Evolutionary conservation across 2,797 vertebrate genomes (phyloP), one percentile per base, ranked within the genome.

Genomic region (Gallirallus australis): DNA sequence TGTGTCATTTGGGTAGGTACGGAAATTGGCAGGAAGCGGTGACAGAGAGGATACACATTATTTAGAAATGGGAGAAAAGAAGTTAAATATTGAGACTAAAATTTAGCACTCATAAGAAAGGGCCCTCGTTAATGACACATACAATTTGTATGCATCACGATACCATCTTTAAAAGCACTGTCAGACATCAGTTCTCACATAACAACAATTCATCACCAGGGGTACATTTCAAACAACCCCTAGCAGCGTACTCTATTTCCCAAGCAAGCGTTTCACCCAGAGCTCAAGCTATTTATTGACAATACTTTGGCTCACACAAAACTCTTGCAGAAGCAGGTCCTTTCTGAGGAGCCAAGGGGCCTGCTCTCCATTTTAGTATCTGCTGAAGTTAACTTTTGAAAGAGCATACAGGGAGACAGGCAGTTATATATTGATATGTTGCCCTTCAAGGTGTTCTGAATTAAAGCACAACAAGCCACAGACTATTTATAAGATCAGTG

Each of bases 371-470:
- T 60, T 86, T 93, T 47, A 86, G 13, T 77, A 77, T 68, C 78
- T 86, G 69, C 66, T 73, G 48, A 83, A 90, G 50, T 25, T 54
- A 79, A 73, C 73, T 93, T 85, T 42, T 73, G 35, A 82, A 95
- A 89, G 82, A 89, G 54, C n/a, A 64, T 42, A 61, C 10, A 83
- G 47, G 88, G 40, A 90, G 54, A 59, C 50, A 57, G 10, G 33
- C 11, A 33, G 42, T 76, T 93, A 90, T 19, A 82, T 65, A 86
- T 79, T 30, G 63, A 70, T 37, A 79, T 2, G 25, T 25, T 91
- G 47, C 50, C 72, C 85, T 94, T 91, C 75, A 88, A 90, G 72
- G 65, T 59, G n/a, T 24, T 92, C 77, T 90, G 63, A 86, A 88
- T 82, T 83, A 82, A 91, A 94, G 42, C 27, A 20, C 9, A 91